phyloP scores from a whole-genome alignment of 2,797 vertebrate genomes.

The Pseudocheirus occidentalis region DNA sequence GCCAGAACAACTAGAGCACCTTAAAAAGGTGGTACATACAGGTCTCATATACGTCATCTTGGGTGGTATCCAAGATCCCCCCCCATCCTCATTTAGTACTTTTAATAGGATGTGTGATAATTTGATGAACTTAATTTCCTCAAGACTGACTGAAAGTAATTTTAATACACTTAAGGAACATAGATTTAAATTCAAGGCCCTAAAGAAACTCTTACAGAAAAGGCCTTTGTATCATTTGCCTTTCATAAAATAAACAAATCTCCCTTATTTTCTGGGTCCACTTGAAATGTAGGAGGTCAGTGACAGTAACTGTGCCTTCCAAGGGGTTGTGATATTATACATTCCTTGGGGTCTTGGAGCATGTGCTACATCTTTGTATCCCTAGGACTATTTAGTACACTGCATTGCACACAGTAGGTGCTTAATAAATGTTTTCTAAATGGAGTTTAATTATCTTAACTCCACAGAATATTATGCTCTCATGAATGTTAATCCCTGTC shows the following conservation, averaged over 20 bases:
- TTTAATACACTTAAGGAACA: neutral
- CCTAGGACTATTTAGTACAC: neutral
- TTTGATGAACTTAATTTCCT: neutral
- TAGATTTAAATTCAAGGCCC: neutral
- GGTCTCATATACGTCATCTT: neutral
- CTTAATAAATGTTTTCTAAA: neutral
- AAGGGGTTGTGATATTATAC: neutral
- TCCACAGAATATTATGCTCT: neutral
- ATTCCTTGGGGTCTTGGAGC: neutral
- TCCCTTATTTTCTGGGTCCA: neutral
- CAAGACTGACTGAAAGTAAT: neutral
- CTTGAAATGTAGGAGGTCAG: neutral
- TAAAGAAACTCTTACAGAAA: neutral
- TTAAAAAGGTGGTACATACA: neutral
- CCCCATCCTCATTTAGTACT: neutral
- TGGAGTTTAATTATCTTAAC: neutral
- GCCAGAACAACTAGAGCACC: neutral
- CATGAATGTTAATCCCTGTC: neutral
- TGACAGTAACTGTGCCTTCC: neutral
- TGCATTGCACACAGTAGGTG: neutral
- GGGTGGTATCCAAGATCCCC: neutral
- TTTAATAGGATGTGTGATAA: neutral
- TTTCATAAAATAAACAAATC: neutral
- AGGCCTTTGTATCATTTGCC: neutral
- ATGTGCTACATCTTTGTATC: neutral